These are phyloP conservation scores for Gandaritis pyraliata DNA, from an alignment of 2,888 invertebrate species.

Conservation along the genomic window DNA sequence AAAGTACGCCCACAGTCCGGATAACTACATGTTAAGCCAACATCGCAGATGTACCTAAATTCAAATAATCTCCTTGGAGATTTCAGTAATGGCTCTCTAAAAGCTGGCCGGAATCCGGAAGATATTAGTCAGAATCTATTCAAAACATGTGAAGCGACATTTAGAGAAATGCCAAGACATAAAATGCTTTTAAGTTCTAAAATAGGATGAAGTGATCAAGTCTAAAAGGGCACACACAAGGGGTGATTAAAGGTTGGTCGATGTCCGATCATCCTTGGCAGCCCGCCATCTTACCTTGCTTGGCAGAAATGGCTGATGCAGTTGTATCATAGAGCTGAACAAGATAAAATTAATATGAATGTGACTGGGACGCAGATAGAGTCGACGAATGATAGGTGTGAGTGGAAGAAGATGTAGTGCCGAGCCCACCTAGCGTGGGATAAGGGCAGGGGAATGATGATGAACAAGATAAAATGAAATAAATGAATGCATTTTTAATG, in stretches of 20 bases:
- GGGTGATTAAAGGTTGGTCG: constrained; percentile 72
- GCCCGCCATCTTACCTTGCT: constrained; percentile 60
- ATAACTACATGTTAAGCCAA: constrained; percentile 6
- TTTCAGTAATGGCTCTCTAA: constrained; percentile 13
- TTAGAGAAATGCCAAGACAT: constrained; percentile 45
- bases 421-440: too few relatives aligned
- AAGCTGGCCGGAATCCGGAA: constrained; percentile 25
- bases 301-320: constrained; percentile 50
- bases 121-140: constrained; percentile 20
- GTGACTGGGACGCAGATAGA: too few relatives aligned
- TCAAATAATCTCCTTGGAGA: neutral
- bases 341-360: neutral
- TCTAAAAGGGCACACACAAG: constrained; percentile 47
- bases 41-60: neutral
- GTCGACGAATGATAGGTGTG: too few relatives aligned
- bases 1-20: too few relatives aligned
- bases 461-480: too few relatives aligned
- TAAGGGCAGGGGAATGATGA: too few relatives aligned
- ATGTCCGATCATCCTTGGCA: constrained; percentile 72
- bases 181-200: constrained; percentile 64
- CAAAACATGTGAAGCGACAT: constrained; percentile 25
- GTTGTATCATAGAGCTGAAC: constrained; percentile 17
- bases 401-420: too few relatives aligned
- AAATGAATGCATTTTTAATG: too few relatives aligned
- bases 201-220: constrained; percentile 54